Conservation (phyloP, 1,140 invertebrate species). For the Leptinotarsa lineolata region DNA sequence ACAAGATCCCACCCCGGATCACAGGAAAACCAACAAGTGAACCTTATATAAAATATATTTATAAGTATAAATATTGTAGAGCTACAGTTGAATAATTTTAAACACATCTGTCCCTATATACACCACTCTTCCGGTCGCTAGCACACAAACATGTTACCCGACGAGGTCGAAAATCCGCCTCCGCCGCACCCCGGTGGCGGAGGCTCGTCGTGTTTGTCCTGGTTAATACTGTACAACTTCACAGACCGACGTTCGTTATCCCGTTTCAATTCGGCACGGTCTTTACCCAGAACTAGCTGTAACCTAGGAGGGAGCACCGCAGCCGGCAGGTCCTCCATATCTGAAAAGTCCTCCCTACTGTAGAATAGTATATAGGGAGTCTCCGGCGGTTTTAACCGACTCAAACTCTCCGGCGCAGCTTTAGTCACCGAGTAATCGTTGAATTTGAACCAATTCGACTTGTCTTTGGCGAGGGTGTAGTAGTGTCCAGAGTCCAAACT, state of each 20-base stretch:
- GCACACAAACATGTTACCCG: conserved; percentile 52
- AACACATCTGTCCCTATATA: background rate
- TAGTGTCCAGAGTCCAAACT: conserved; percentile 86
- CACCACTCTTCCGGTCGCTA: conserved; percentile 32
- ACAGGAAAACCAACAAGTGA: background rate
- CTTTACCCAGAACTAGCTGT: conserved; percentile 42
- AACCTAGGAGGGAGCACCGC: conserved; percentile 39
- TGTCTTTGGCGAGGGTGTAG: conserved; percentile 77
- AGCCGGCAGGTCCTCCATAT: conserved; percentile 45
- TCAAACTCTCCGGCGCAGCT: conserved; percentile 64
- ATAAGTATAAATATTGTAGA: background rate
- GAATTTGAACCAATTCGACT: conserved; percentile 76
- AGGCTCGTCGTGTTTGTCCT: conserved; percentile 50
- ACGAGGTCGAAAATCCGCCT: conserved; percentile 44
- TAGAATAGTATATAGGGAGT: conserved; percentile 87
- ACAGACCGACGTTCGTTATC: conserved; percentile 37
- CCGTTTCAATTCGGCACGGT: conserved; percentile 44
- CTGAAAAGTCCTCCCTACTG: conserved; percentile 46
- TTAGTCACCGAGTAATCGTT: conserved; percentile 75
- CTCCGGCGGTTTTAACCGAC: conserved; percentile 68
- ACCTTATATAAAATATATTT: conserved; percentile 7
- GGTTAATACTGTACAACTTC: conserved; percentile 34
- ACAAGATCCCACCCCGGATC: background rate
- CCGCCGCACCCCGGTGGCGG: conserved; percentile 54
- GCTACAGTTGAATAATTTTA: background rate